Evolutionary conservation across 2,888 invertebrate genomes (phyloP).

Genomic region (Lasius platythorax): DNA sequence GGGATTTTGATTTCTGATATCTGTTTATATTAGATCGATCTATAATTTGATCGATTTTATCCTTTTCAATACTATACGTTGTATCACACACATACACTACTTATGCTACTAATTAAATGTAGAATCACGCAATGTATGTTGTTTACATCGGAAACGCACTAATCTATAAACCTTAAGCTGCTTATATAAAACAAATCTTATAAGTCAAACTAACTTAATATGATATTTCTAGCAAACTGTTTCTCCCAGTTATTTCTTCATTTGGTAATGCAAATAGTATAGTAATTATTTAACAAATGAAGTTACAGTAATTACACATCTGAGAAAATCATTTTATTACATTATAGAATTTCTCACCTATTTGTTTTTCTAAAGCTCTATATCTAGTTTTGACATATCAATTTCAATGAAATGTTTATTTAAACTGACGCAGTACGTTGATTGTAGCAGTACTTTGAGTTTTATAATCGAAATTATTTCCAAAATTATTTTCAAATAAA

Average conservation of each 20-base stretch:
- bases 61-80: not conserved
- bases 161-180: constrained; percentile 2
- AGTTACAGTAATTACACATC: not conserved
- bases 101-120: constrained; percentile 5
- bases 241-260: not conserved
- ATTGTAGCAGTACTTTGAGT: not conserved
- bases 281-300: not conserved
- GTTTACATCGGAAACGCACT: not conserved
- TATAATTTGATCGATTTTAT: not conserved
- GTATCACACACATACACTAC: not conserved
- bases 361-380: not conserved
- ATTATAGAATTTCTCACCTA: not conserved
- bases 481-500: constrained; percentile 4
- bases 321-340: not conserved
- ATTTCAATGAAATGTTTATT: not conserved
- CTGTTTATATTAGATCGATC: not conserved
- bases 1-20: not conserved
- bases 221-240: not conserved
- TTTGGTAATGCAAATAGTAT: not conserved
- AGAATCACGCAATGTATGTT: not conserved
- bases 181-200: constrained; percentile 28
- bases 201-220: constrained; percentile 11
- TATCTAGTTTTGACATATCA: not conserved
- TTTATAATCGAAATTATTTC: not conserved
- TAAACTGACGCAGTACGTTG: not conserved